A percentile compares a stretch with the other conserved stretches of the same genome.
Conservation (phyloP, 2,797 vertebrate species). For the Limosa lapponica region DNA sequence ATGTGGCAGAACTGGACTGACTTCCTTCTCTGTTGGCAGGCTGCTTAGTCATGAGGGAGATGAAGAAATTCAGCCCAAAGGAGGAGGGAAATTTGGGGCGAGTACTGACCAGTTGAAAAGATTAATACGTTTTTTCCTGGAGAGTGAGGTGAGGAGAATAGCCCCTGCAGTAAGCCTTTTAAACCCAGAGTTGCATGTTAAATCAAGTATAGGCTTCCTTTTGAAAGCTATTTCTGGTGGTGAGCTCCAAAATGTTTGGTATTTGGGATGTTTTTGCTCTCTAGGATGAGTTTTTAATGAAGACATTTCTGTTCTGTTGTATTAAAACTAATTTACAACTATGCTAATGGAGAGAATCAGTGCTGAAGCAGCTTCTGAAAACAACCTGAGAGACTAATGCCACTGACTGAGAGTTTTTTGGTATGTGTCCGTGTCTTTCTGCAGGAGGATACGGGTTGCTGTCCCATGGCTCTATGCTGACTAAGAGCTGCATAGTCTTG, state of each 20-base stretch:
- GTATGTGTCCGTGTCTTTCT: background rate
- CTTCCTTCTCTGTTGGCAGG: constrained; percentile 73
- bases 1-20: constrained; percentile 4
- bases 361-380: constrained; percentile 3
- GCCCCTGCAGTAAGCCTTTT: background rate
- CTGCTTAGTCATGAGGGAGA: constrained; percentile 72
- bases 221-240: background rate
- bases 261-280: background rate
- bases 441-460: background rate
- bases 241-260: background rate
- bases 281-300: background rate
- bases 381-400: background rate
- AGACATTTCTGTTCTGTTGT: background rate
- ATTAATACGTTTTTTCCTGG: constrained; percentile 84
- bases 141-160: constrained; percentile 82
- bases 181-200: background rate
- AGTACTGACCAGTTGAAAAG: constrained; percentile 76
- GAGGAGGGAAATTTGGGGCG: constrained; percentile 57
- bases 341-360: background rate
- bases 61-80: constrained; percentile 61
- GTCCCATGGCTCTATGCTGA: background rate
- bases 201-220: background rate
- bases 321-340: background rate
- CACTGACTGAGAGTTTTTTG: background rate
- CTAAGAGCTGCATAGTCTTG: background rate